Conservation (phyloP, 1,140 invertebrate species). For the Pseudomyrmex gracilis region DNA sequence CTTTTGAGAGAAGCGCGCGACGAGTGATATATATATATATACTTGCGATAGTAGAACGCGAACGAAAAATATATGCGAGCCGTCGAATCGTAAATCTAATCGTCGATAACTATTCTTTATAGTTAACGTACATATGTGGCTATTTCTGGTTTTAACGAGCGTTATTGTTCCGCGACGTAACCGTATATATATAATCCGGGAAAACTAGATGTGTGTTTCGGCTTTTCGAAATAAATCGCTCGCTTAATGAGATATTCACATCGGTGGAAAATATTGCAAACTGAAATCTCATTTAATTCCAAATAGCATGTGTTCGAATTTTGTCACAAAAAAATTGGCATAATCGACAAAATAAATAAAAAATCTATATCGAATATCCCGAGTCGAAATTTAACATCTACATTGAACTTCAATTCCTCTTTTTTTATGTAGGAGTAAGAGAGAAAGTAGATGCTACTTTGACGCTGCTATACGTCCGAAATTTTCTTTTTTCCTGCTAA, state of each 20-base stretch:
- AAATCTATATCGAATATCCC: neutral
- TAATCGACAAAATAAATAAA: neutral
- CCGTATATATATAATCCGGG: conserved; percentile 16
- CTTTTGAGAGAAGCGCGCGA: neutral
- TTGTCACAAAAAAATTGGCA: neutral
- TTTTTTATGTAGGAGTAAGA: no score
- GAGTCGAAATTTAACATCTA: no score
- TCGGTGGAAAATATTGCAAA: neutral
- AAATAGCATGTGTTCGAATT: neutral
- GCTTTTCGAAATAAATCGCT: neutral
- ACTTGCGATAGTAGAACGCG: conserved; percentile 23
- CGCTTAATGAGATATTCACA: neutral
- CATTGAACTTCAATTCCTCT: no score
- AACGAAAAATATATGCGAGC: conserved; percentile 6
- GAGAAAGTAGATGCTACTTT: no score
- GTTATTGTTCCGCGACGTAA: conserved; percentile 15
- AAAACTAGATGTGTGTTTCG: neutral
- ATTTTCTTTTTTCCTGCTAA: no score
- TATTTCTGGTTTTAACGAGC: conserved; percentile 17
- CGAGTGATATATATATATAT: conserved; percentile 16
- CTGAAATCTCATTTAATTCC: conserved; percentile 10
- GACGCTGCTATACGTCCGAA: no score
- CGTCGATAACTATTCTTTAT: conserved; percentile 38
- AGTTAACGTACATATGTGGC: conserved; percentile 28
- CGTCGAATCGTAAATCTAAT: conserved; percentile 26